Base-by-base conservation (phyloP, 2,797 vertebrate genomes). In the Sebastes minor region DNA sequence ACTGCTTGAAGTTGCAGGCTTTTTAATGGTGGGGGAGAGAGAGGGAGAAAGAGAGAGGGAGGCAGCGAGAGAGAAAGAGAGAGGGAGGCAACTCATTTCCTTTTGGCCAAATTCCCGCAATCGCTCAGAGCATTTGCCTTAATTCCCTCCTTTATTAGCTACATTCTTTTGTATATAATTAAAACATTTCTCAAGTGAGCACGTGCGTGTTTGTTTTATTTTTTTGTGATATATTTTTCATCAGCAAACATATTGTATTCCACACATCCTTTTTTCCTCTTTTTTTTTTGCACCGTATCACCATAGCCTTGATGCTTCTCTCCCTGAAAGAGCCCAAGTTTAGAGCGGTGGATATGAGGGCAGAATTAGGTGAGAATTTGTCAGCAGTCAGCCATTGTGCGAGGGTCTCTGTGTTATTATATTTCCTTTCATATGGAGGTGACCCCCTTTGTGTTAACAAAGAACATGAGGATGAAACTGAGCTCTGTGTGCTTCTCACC, bases 1-100 rank as follows among this genome's bases (percentile, higher is more conserved):
- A 96, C 93, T 95, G 97, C 98, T 99, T 99, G 97, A 99, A 99
- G 97, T 99, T 98, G 97, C 96, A 95, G 96, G 97, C 96, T 96
- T 95, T 97, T 97, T 97, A 95, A 95, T 93, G 94, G 92, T 28
- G 80, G 90, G 76, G 78, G 80, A 87, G 93, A 59, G 61, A 71
- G 73, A 66, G 66, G 42, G 70, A 52, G 49, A 73, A 30, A 53
- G 79, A 68, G 42, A 74, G 77, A 76, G 32, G 85, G 86, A 91
- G 93, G 71, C 74, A 73, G 49, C 65, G 62, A 75, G 81, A 84
- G 84, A 80, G 79, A 16, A 27, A 60, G 70, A 82, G 72, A 71
- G 56, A 65, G 55, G 89, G 91, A 94, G 95, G 95, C 95, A 95
- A 96, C 96, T 96, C 95, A 95, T 97, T 97, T 96, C 95, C 96